Percentiles rank a stretch among this genome's conserved stretches.
These are phyloP conservation scores for Gallinago jamesoni DNA, from an alignment of 2,113 vertebrate genomes.

Conservation along the genomic window DNA sequence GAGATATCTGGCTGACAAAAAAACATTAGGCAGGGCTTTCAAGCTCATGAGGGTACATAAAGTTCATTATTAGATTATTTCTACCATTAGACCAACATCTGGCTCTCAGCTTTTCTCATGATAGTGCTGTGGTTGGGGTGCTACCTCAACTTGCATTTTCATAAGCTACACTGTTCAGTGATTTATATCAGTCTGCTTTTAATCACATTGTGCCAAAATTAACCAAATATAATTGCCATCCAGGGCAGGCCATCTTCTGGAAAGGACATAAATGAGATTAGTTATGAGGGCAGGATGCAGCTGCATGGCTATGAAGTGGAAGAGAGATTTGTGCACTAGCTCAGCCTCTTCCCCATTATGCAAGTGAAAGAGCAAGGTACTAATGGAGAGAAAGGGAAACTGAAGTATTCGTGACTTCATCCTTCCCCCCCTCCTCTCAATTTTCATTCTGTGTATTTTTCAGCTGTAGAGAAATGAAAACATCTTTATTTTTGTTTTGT, in stretches of 20 bases:
- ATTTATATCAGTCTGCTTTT: constrained; percentile 57
- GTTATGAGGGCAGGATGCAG: neutral
- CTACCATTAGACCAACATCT: constrained; percentile 42
- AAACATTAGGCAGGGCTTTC: neutral
- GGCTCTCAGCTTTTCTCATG: constrained; percentile 27
- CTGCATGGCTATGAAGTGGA: neutral
- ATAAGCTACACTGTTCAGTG: constrained; percentile 11
- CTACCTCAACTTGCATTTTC: constrained; percentile 43
- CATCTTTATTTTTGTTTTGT: neutral
- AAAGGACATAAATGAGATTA: constrained; percentile 34
- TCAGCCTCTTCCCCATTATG: rapidly evolving
- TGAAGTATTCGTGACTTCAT: neutral
- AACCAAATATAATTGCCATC: constrained; percentile 30
- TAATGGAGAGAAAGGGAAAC: neutral
- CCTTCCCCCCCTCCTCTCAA: neutral
- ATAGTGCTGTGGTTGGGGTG: neutral
- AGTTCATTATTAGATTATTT: constrained; percentile 11
- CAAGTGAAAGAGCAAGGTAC: neutral
- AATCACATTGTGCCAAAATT: constrained; percentile 52
- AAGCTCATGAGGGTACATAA: neutral
- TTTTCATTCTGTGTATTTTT: neutral
- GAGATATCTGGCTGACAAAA: neutral
- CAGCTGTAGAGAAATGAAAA: constrained; percentile 15
- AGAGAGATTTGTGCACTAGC: neutral
- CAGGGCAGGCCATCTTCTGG: neutral